Evolutionary conservation across 2,113 vertebrate species (phyloP), one percentile per base, ranked within the genome.

Genomic region (Platycercus adscitus): DNA sequence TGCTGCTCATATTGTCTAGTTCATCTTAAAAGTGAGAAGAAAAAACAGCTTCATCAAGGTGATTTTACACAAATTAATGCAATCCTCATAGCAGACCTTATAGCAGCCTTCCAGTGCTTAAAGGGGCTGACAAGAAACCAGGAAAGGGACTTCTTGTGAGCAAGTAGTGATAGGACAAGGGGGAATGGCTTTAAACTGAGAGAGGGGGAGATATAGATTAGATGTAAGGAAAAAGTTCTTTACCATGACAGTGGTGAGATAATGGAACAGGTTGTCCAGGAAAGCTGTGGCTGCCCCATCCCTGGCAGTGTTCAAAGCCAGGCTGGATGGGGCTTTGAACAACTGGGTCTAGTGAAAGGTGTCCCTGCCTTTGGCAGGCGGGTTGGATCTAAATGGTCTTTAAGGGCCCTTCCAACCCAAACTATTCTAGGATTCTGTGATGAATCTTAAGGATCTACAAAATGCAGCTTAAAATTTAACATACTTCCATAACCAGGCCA

Each of bases 1-100:
- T 95, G 97, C 99, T 99, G 56, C 97, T 98, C 99, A 99, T 99
- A 93, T 97, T 99, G 96, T 99, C 99, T 97, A 99, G 96, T 96
- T 99, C 99, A 95, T 98, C 99, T 99, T 97, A 82, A 72, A 94
- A 60, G 76, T 10, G 43, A 8, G 21, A 90, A 81, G 88, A 79
- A 86, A 84, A 77, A 63, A 75, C 1, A 68, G 13, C 15, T 81
- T 70, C 4, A 29, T 13, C 9, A 29, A 63, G 20, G 35, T 77
- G 58, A 80, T 91, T 93, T 91, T 46, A 49, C 95, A 86, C 28
- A 86, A 66, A 55, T 5, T 0, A 91, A 68, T 65, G 2, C 43
- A 73, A 58, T 47, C 21, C 33, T 58, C 9, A 58, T 35, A 58
- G 56, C 33, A 58, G 56, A 58, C 33, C 33, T 58, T 58, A 16